Base-by-base conservation (phyloP, 1,140 invertebrate species). In the Panulirus ornatus region DNA sequence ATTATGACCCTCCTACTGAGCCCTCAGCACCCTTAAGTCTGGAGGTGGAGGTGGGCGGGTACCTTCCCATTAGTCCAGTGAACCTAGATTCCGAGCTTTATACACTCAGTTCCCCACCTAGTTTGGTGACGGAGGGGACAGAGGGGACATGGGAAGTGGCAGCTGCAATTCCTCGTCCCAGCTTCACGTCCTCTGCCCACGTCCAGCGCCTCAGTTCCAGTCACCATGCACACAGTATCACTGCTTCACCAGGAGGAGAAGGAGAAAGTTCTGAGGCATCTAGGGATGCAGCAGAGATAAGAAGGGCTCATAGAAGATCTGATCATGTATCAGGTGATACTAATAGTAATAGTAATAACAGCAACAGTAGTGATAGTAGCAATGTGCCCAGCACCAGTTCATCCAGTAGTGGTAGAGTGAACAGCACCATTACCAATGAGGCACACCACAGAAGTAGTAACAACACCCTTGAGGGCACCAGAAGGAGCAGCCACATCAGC, bases 41-140 rank as follows among this genome's bases (percentile, higher is more conserved):
- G 40, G 83, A 84, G 83, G 83, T 84, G 66, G 83, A 84, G 66
- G 83, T 84, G 40, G 83, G 83, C 30, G 83, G 83, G 63, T 84
- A 84, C 30, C 30, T 63, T 27, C 83, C 83, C 63, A 71, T n/a
- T 22, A 66, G 54, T 27, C 63, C 66, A 3, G 14, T 36, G 34
- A 71, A 51, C 51, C 8, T 82, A 8, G 78, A 82, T 27, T 22
- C 44, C n/a, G 47, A 38, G 8, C 34, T 14, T 16, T 58, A 63
- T 22, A 6, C 38, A 54, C 81, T 54, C 38, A 83, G 81, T 22
- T 54, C 81, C 58, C 81, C 81, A 11, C 30, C 54, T n/a, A 83
- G 34, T 54, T 34, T 83, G 34, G 81, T 66, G 30, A 11, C 27
- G 30, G n/a, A 27, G 44, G 44, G 58, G 30, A 8, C 22, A 27